phyloP scores from a whole-genome alignment of 2,888 invertebrate genomes.

The Sicus ferrugineus region DNA sequence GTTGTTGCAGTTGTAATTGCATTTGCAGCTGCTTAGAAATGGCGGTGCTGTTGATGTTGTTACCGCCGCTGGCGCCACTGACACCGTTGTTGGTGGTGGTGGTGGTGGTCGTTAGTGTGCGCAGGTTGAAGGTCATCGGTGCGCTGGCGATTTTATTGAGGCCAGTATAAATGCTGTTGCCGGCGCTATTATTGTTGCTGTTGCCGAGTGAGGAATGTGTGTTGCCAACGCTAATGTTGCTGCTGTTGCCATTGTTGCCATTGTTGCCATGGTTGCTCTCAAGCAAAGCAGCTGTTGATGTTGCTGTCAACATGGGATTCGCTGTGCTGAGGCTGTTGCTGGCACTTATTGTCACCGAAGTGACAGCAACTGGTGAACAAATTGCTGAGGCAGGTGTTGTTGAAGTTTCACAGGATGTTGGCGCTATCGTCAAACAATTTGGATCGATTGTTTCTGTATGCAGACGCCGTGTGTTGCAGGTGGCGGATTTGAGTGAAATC shows the following conservation, averaged over 20 bases:
- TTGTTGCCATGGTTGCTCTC: slow-evolving; percentile 13
- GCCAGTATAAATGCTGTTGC: slow-evolving; percentile 42
- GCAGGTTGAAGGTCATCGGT: slow-evolving; percentile 47
- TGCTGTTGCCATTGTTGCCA: slow-evolving; percentile 21
- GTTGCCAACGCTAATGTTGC: slow-evolving; percentile 1
- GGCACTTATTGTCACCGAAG: slow-evolving; percentile 37
- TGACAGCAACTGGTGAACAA: slow-evolving; percentile 27
- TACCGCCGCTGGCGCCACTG: slow-evolving; percentile 37
- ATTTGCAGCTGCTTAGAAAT: slow-evolving; percentile 22
- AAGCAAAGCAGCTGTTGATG: slow-evolving; percentile 36
- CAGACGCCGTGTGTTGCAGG: slow-evolving; percentile 59
- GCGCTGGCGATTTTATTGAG: slow-evolving; percentile 44
- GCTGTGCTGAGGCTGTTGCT: slow-evolving; percentile 27
- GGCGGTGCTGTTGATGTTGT: slow-evolving; percentile 34
- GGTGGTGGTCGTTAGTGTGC: slow-evolving; percentile 39
- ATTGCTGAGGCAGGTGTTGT: slow-evolving; percentile 33
- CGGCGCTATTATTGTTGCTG: slow-evolving; percentile 21
- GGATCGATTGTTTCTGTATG: slow-evolving; percentile 53
- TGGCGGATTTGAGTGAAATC: slow-evolving; percentile 75
- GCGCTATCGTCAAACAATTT: slow-evolving; percentile 51
- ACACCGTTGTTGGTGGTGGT: slow-evolving; percentile 33
- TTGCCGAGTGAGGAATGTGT: slow-evolving; percentile 18
- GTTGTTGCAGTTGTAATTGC: slow-evolving; percentile 34
- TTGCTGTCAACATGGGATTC: slow-evolving; percentile 43
- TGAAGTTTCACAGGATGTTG: slow-evolving; percentile 26